A percentile compares a stretch with the other conserved stretches of the same genome.
Evolutionary conservation across 2,888 invertebrate species (phyloP).

Genomic region (Drosophila multiciliata): DNA sequence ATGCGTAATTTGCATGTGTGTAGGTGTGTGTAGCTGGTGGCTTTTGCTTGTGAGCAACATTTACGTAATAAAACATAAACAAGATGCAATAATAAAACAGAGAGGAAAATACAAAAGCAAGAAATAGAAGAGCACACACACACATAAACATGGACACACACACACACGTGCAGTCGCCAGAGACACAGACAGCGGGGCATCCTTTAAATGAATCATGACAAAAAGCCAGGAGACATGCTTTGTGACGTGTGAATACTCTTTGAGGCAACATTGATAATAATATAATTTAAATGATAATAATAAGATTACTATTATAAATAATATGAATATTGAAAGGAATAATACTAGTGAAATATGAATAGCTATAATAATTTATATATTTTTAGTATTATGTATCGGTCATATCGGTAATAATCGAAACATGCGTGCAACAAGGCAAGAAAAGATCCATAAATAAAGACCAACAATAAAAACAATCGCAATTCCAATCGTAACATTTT

Average conservation of each 20-base stretch:
- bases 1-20: background rate
- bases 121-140: conserved; percentile 6
- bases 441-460: background rate
- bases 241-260: conserved; percentile 23
- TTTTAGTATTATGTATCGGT: background rate
- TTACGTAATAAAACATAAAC: conserved; percentile 64
- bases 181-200: conserved; percentile 30
- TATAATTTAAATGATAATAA: background rate
- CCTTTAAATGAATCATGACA: conserved; percentile 48
- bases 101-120: background rate
- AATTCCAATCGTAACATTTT: background rate
- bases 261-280: background rate
- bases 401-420: background rate
- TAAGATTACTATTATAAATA: background rate
- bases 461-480: background rate
- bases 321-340: background rate
- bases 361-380: background rate
- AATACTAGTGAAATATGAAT: background rate
- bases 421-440: background rate
- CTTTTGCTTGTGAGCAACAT: conserved; percentile 28
- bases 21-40: background rate
- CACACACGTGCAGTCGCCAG: background rate
- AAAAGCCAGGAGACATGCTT: conserved; percentile 8
- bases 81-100: conserved; percentile 37
- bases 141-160: background rate